Base-by-base conservation (phyloP, 35 echinoderm and acorn worm species). In the Nesometra sesokonis region DNA sequence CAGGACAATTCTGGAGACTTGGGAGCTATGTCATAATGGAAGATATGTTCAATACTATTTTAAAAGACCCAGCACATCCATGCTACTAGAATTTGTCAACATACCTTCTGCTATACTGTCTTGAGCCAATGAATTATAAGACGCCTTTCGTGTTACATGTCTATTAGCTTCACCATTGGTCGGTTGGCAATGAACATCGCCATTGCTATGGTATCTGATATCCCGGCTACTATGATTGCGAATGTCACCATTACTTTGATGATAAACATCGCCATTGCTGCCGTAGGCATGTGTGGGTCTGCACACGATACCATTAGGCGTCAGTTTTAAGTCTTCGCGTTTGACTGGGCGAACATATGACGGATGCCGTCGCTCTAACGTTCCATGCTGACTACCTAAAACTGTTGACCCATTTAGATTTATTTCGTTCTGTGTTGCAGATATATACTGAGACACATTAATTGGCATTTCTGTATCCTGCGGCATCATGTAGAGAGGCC, bases 401-500 rank as follows among this genome's bases (percentile, higher is more conserved):
- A 7, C 39, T 43, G 23, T 19, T 27, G 21, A 19, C 23, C 11
- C 23, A 19, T 5, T 27, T 3, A 2, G 11, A 67, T 27, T 19
- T 19, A 67, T 67, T 67, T 27, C 52, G 21, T 67, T 67, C 23
- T 11, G 9, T 67, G 7, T 1, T 9, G 52, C 52, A 27, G 52
- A 67, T 67, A 67, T 2, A 67, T 67, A 67, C 21, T 67, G 52
- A 67, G 52, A 67, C 2, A 67, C 52, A 27, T 67, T 19, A 27
- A 67, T 67, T 67, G 52, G 52, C 0, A 67, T 9, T 17, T 67
- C 52, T 11, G 52, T 27, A 27, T 67, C 94, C 91, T 93, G 91
- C 17, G 94, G 88, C 88, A 97, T 84, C 33, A 91, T 88, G 67
- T 91, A 97, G 5, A 97, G 78, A 57, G 94, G 94, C 33, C 91